Evolutionary conservation across 1,140 invertebrate species (phyloP).

Genomic region (Eufriesea mexicana): DNA sequence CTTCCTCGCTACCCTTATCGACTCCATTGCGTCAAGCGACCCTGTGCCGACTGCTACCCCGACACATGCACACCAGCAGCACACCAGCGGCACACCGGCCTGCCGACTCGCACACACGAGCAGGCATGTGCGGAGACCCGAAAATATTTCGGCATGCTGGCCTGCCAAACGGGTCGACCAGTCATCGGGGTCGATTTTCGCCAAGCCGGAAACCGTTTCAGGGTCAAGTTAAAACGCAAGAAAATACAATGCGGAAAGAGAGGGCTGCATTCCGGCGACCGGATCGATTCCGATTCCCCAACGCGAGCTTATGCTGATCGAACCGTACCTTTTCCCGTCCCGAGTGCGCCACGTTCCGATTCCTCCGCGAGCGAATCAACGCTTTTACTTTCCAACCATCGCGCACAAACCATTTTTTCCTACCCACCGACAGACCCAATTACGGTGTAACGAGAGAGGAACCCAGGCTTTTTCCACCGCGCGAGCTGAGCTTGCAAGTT

Average conservation of each 20-base stretch:
- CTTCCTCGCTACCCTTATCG: constrained; percentile 66
- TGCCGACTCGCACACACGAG: background rate
- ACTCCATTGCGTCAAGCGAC: constrained; percentile 68
- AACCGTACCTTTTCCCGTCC: too few relatives aligned
- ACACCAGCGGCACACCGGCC: background rate
- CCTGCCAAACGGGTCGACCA: constrained; percentile 38
- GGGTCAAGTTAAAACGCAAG: constrained; percentile 19
- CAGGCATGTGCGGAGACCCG: constrained; percentile 12
- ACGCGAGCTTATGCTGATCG: background rate
- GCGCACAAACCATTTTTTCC: too few relatives aligned
- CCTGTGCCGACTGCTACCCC: background rate
- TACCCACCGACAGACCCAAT: background rate
- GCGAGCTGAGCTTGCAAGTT: background rate
- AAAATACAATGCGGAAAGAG: constrained; percentile 16
- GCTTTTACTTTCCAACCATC: too few relatives aligned
- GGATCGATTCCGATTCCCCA: background rate
- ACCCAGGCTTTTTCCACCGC: too few relatives aligned
- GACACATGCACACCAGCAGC: too few relatives aligned
- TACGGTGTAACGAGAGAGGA: background rate
- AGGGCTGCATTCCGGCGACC: background rate
- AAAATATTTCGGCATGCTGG: constrained; percentile 42
- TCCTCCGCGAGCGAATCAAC: too few relatives aligned
- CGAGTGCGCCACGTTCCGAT: background rate
- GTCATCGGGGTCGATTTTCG: constrained; percentile 46
- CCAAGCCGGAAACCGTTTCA: constrained; percentile 32